These are phyloP conservation scores for Muscicapa striata DNA, from an alignment of 2,797 vertebrate genomes.

Conservation along the genomic window DNA sequence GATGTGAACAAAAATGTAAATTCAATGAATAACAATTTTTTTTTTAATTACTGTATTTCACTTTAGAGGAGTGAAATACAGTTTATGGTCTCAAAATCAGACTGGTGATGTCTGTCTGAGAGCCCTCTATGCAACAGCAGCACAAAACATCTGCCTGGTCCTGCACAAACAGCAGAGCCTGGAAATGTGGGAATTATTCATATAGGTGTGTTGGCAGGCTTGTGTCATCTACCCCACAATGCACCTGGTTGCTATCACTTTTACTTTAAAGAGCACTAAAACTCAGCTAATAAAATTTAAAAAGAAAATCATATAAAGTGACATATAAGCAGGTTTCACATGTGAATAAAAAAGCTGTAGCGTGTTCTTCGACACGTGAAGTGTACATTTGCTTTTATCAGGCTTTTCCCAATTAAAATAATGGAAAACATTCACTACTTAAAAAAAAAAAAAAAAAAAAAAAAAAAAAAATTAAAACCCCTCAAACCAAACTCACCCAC, in stretches of 20 bases:
- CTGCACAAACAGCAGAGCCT: background rate
- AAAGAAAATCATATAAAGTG: slow-evolving; percentile 45
- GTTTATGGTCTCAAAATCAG: background rate
- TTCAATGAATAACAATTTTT: rapidly evolving
- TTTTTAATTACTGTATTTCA: background rate
- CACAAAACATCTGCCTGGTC: background rate
- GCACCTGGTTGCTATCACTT: slow-evolving; percentile 48
- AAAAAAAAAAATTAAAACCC: background rate
- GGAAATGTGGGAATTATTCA: slow-evolving; percentile 24
- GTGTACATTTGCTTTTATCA: slow-evolving; percentile 22
- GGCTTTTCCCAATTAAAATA: slow-evolving; percentile 9
- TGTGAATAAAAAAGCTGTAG: background rate
- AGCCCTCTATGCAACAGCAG: background rate
- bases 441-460: background rate
- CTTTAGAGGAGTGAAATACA: background rate
- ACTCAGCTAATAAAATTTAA: slow-evolving; percentile 33
- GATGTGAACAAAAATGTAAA: rapidly evolving
- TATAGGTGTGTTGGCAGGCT: background rate
- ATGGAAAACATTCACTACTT: slow-evolving; percentile 28
- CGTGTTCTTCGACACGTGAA: slow-evolving; percentile 14
- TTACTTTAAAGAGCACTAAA: slow-evolving; percentile 49
- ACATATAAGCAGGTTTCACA: slow-evolving; percentile 15
- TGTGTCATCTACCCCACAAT: background rate
- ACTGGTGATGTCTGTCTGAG: background rate
- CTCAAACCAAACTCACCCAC: background rate